Percentiles rank a stretch among this genome's conserved stretches.
Conservation (phyloP, 2,888 invertebrate genomes). For the Parnassius mnemosyne region DNA sequence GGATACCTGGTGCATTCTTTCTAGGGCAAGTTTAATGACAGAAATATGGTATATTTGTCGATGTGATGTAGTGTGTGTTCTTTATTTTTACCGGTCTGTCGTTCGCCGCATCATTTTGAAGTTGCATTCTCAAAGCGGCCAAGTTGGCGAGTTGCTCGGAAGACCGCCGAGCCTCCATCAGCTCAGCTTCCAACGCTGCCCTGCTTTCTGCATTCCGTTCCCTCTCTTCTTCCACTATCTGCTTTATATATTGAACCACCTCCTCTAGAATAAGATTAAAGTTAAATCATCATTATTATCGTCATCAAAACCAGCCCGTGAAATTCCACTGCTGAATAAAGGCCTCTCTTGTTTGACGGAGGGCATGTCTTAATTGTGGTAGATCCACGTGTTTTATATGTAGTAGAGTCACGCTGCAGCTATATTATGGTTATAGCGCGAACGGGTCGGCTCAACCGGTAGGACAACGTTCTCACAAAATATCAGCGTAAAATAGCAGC, state of each 20-base stretch:
- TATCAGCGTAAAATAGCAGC: no score
- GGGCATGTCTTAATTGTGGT: not conserved
- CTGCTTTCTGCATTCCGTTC: constrained; percentile 61
- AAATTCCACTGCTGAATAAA: no score
- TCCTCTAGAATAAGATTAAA: constrained; percentile 51
- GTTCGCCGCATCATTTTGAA: constrained; percentile 46
- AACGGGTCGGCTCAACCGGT: no score
- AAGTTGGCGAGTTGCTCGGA: constrained; percentile 63
- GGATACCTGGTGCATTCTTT: no score
- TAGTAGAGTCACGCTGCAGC: no score
- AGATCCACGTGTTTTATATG: no score
- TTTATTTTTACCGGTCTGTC: constrained; percentile 52
- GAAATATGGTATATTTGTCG: no score
- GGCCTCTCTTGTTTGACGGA: not conserved
- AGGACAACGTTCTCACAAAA: no score
- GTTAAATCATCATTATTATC: not conserved
- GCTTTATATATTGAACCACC: constrained; percentile 63
- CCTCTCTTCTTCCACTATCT: constrained; percentile 67
- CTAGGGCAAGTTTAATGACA: no score
- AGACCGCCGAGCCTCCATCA: constrained; percentile 58
- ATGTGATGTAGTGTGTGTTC: no score
- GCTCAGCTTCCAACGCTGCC: constrained; percentile 56
- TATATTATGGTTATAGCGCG: no score
- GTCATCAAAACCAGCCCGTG: not conserved
- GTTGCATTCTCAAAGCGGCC: constrained; percentile 52